Evolutionary conservation across 2,797 vertebrate species (phyloP).

Genomic region (Squalus acanthias): DNA sequence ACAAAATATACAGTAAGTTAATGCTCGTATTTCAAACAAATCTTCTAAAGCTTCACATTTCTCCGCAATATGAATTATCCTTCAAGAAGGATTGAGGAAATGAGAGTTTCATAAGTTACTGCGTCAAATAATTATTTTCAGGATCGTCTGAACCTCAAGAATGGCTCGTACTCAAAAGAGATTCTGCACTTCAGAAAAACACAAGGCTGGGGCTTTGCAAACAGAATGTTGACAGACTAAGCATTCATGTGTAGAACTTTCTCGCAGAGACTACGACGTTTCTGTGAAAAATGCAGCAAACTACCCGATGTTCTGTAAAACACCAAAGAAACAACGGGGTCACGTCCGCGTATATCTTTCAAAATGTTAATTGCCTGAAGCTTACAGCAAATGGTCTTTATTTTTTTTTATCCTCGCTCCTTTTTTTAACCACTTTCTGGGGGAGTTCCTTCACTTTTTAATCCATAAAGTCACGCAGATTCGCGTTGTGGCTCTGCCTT

Average conservation of each 20-base stretch:
- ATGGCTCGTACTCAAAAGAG: neutral
- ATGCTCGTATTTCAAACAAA: neutral
- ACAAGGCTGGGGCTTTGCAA: neutral
- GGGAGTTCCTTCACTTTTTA: neutral
- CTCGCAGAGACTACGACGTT: neutral
- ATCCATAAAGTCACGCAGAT: neutral
- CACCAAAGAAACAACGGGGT: slow-evolving; percentile 18
- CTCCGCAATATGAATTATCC: neutral
- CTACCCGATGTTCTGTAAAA: neutral
- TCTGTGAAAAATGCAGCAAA: slow-evolving; percentile 9
- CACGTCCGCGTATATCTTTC: neutral
- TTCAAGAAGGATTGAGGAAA: neutral
- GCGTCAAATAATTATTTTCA: neutral
- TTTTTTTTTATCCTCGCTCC: neutral
- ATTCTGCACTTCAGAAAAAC: neutral
- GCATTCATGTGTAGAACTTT: slow-evolving; percentile 1
- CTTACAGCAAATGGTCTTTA: neutral
- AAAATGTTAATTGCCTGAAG: neutral
- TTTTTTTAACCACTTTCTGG: neutral
- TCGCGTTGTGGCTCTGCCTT: neutral
- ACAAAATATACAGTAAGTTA: neutral
- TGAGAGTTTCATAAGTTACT: neutral
- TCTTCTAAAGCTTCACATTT: neutral
- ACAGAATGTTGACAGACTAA: neutral
- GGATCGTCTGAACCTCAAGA: neutral